These are phyloP conservation scores for Amblyopsis rosae DNA, from an alignment of 2,113 vertebrate genomes.

Conservation along the genomic window DNA sequence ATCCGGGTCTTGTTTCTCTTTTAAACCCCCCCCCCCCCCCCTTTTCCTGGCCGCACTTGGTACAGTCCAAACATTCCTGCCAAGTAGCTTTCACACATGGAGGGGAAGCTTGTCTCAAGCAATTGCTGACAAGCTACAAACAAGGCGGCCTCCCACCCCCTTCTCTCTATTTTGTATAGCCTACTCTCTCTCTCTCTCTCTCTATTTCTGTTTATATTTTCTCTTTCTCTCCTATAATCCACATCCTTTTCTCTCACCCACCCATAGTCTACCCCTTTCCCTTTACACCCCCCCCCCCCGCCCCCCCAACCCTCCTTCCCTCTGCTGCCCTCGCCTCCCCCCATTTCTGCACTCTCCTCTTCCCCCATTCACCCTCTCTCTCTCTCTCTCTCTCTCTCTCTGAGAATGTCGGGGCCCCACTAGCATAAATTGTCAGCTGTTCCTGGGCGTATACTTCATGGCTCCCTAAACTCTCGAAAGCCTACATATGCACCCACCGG, in stretches of 20 bases:
- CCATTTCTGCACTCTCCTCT: slow-evolving; percentile 25
- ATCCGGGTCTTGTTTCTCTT: slow-evolving; percentile 55
- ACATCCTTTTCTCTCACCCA: slow-evolving; percentile 21
- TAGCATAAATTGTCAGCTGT: slow-evolving; percentile 78
- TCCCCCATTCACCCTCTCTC: slow-evolving; percentile 26
- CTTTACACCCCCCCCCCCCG: slow-evolving; percentile 25
- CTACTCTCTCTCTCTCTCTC: background rate
- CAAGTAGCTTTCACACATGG: slow-evolving; percentile 96
- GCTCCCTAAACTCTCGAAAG: slow-evolving; percentile 74
- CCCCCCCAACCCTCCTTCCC: slow-evolving; percentile 6
- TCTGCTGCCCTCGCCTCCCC: background rate
- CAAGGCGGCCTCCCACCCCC: slow-evolving; percentile 76
- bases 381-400: slow-evolving; percentile 37
- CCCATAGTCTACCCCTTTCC: slow-evolving; percentile 18
- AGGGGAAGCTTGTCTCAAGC: slow-evolving; percentile 89
- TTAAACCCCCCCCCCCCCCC: slow-evolving; percentile 82
- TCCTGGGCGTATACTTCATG: slow-evolving; percentile 72
- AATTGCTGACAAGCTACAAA: slow-evolving; percentile 97
- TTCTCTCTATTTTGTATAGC: background rate
- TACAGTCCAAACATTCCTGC: slow-evolving; percentile 92
- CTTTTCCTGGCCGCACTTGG: slow-evolving; percentile 81
- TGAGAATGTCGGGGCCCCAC: slow-evolving; percentile 76
- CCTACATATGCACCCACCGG: slow-evolving; percentile 53
- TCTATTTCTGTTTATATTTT: background rate
- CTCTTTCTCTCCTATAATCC: slow-evolving; percentile 13